Base-by-base conservation (phyloP, 2,888 invertebrate genomes). In the Zonitis immaculata region DNA sequence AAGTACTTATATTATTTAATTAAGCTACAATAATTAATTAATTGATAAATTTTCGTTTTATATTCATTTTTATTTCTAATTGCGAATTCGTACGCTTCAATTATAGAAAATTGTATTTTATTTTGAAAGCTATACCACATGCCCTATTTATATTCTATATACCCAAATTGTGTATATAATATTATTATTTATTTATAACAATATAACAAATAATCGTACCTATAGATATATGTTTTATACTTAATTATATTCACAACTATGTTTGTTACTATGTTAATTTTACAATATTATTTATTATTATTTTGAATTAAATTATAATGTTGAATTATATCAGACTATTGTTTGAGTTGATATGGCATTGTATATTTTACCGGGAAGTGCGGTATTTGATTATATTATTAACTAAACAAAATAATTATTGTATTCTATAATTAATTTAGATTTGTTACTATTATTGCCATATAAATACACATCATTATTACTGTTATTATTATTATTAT, bases 251-350 rank as follows among this genome's bases (percentile, higher is more conserved):
- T 51, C 49, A 54, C 55, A 49, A 57, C 44, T 45, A 50, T 49
- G 50, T 57, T 57, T 58, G 57, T 57, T 59, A 62, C 61, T 66
- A 65, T 65, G 64, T 61, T 66, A 66, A 66, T 66, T 65, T 58
- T 58, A 6, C 50, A 56, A 57, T 55, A 59, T 62, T 66, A 64
- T 66, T 65, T 65, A 65, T 64, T 65, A 66, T 64, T 65, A n/a
- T n/a, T n/a, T 64, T 59, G 64, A 63, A 62, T 65, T 65, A 66
- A 65, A 66, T 66, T 65, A 62, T 57, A 54, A 63, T 62, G 61
- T 61, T 56, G 58, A 57, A 59, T 49, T 47, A 51, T 56, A 47
- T 51, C 54, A 35, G 44, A n/a, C 56, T 54, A 61, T 62, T 59
- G 61, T 59, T 57, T 55, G 56, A n/a, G 52, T 56, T 57, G 55